Conservation (phyloP, 1,140 invertebrate genomes). For the Caerostris darwini region DNA sequence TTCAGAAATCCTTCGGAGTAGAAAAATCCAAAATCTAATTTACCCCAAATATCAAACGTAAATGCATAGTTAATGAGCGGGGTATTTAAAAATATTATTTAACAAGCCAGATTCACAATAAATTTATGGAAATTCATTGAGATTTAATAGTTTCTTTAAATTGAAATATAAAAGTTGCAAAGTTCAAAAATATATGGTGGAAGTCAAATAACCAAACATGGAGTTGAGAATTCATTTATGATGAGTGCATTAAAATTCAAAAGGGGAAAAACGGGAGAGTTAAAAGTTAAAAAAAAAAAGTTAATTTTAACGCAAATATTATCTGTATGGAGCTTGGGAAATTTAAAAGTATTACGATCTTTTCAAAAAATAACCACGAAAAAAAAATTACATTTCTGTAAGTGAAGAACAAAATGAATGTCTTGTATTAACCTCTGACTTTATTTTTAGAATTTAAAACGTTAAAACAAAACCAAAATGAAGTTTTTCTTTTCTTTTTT, state of each 20-base stretch:
- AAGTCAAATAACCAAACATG: background rate
- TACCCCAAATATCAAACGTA: no score
- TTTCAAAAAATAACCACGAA: no score
- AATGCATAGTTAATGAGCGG: no score
- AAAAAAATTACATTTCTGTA: background rate
- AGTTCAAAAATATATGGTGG: background rate
- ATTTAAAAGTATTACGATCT: no score
- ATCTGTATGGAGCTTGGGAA: background rate
- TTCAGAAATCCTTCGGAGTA: no score
- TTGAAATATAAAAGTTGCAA: background rate
- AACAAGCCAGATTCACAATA: no score
- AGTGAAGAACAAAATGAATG: background rate
- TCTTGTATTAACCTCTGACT: background rate
- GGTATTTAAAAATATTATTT: no score
- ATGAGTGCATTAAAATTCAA: background rate
- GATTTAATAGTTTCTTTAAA: background rate
- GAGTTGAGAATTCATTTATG: background rate
- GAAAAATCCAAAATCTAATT: no score
- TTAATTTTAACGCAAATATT: background rate
- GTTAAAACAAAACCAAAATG: background rate
- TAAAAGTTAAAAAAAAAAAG: background rate
- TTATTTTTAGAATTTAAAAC: background rate
- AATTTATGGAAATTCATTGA: no score
- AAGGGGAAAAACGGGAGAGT: background rate
- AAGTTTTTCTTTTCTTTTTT: background rate